Percentiles rank a stretch among this genome's conserved stretches.
Evolutionary conservation across 30 jellyfish, hydroid and myxozoan species (phyloP).

Genomic region (Hydractinia symbiolongicarpus): DNA sequence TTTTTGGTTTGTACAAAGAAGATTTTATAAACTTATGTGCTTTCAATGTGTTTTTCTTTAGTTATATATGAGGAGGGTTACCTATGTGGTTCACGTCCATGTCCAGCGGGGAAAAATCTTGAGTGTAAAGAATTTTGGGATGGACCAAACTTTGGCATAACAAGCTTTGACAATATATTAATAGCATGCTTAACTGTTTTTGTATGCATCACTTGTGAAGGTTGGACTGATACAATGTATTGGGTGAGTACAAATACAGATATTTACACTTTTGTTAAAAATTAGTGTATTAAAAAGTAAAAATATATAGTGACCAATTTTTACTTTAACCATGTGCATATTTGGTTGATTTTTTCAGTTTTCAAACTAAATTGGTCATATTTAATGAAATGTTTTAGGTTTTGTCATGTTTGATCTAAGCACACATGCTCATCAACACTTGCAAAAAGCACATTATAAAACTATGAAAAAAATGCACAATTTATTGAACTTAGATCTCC

Average conservation of each 20-base stretch:
- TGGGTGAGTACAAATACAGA: conserved; percentile 25
- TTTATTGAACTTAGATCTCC: no score
- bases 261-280: not conserved
- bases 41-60: not conserved
- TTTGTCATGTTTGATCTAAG: no score
- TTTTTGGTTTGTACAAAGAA: no score
- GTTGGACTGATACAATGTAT: conserved; percentile 85
- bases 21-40: no score
- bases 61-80: conserved; percentile 22
- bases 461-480: no score
- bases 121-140: conserved; percentile 61
- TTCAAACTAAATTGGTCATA: no score
- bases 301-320: no score
- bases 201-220: conserved; percentile 81
- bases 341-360: no score
- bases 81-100: conserved; percentile 50
- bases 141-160: conserved; percentile 75
- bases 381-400: no score
- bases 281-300: not conserved
- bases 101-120: conserved; percentile 54
- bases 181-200: conserved; percentile 70
- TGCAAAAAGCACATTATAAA: no score
- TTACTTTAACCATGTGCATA: no score
- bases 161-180: conserved; percentile 64
- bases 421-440: no score